Base-by-base conservation (phyloP, 2,888 invertebrate genomes). In the Ctena decussata region DNA sequence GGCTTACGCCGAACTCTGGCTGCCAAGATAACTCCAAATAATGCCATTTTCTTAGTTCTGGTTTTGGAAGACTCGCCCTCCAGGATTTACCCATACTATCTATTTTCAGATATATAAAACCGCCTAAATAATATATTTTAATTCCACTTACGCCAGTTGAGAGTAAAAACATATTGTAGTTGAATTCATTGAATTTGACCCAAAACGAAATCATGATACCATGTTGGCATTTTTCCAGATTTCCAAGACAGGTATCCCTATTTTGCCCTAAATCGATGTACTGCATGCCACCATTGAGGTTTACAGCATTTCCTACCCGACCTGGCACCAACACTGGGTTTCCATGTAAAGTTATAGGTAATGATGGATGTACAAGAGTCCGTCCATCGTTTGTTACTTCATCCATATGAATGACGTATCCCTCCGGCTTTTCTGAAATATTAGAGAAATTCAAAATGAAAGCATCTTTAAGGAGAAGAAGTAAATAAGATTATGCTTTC, bases 21-120 rank as follows among this genome's bases (percentile, higher is more conserved):
- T 94, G 94, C 94, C 94, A 94, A 8, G 94, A 93, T 18, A 95
- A 78, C 82, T 95, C 95, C 46, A 95, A 76, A 79, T 93, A 93
- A 84, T 95, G 93, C 95, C 95, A 95, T 27, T 90, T 80, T 30
- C 92, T 85, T 11, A 85, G 80, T 21, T 90, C 85, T 8, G 92
- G 74, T 57, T 85, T 84, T 8, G 90, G 91, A 35, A 91, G 74
- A 0, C 86, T 81, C 15, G 91, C 84, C 27, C 89, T 82, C 93
- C 93, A 93, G 39, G 90, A 89, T 72, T 90, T 89, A 0, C 90
- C 84, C 21, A 84, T 73, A 0, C 89, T 87, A 27, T 90, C 86
- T 21, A 92, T 89, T n/a, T 87, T 91, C 12, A 92, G 88, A 39
- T 91, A 89, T 1, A 94, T 85, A 75, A 91, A 91, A 1, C 94